Base-by-base conservation (phyloP, 2,113 vertebrate genomes). In the Neomonachus schauinslandi region DNA sequence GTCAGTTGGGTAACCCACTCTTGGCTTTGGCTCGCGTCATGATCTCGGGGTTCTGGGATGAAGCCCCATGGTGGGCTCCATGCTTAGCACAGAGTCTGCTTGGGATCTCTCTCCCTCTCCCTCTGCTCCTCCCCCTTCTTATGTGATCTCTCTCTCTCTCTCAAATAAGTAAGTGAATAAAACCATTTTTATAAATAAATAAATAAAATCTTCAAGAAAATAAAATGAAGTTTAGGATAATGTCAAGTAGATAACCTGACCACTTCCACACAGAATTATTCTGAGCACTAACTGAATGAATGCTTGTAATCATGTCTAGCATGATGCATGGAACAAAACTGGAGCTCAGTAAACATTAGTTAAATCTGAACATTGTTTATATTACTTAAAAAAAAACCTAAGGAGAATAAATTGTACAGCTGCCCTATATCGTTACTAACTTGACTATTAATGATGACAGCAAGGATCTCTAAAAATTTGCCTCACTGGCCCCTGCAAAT, bases 381-480 rank as follows among this genome's bases (percentile, higher is more conserved):
- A 33, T 51, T 55, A 69, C 33, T 71, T 71, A 65, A 80, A 92
- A 89, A 83, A 19, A 26, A 61, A 0, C 7, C 33, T 91, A 26
- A 88, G 36, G 53, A 94, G 46, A 92, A 61, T 12, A 21, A 82
- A 79, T n/a, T 8, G 49, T 42, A 36, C 4, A 7, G 36, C 26
- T 79, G 63, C 4, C 69, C 31, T 61, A 13, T 55, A 51, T 42
- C n/a, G 10, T 76, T 80, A 80, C 49, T 91, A 16, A 7, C 33
- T 67, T 57, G 33, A 67, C n/a, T 85, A 8, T 53, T 86, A n/a
- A 36, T 36, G 24, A 81, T 39, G 26, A 8, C 26, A 89, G 36
- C 21, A 81, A 79, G 46, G n/a, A 83, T 94, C 87, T 89, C 53
- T 89, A 51, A 53, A 96, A 90, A 71, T 81, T 79, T 88, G 31